Percentiles rank a stretch among this genome's conserved stretches.
Evolutionary conservation across 2,797 vertebrate species (phyloP).

Genomic region (Forpus xanthops): DNA sequence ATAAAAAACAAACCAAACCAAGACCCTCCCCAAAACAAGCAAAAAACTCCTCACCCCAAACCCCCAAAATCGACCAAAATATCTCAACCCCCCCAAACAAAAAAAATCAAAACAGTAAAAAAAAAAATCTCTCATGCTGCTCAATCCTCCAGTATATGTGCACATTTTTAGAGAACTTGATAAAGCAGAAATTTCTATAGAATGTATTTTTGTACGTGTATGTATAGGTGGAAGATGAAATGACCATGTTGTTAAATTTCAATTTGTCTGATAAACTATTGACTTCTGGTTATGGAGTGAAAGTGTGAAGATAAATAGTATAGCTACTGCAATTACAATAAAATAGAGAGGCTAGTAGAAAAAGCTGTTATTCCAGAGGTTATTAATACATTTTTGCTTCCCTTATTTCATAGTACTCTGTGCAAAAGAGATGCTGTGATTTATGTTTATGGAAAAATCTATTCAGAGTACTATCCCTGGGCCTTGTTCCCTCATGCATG

Average conservation of each 20-base stretch:
- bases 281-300: not conserved
- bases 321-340: not conserved
- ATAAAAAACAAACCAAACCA: too few species aligned
- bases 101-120: not conserved
- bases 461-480: not conserved
- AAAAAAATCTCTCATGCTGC: not conserved
- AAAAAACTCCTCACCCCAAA: not conserved
- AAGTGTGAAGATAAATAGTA: not conserved
- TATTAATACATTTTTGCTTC: not conserved
- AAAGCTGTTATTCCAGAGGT: not conserved
- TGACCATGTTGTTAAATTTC: not conserved
- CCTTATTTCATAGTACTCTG: not conserved
- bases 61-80: not conserved
- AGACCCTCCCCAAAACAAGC: too few species aligned
- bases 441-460: conserved; percentile 24
- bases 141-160: fast-evolving
- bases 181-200: not conserved
- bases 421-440: not conserved
- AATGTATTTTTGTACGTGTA: not conserved
- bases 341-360: not conserved
- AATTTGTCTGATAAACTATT: not conserved
- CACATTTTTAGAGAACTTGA: not conserved
- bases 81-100: not conserved
- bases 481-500: not conserved
- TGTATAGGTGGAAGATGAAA: not conserved